Base-by-base conservation (phyloP, 2,888 invertebrate genomes). In the Spisula subtruncata region DNA sequence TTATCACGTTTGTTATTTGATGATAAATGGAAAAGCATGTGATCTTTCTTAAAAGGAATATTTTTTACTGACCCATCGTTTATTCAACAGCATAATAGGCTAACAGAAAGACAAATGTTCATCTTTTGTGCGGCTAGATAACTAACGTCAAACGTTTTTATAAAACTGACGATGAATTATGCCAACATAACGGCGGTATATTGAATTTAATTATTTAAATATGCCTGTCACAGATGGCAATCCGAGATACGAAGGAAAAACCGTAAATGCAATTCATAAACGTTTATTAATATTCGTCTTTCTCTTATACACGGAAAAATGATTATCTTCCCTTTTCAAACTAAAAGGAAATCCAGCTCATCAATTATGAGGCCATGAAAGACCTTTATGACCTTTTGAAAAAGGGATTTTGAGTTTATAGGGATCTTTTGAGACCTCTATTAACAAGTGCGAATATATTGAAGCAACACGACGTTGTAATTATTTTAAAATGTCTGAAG, bases 121-220 rank as follows among this genome's bases (percentile, higher is more conserved):
- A 46, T 48, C 46, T 46, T 48, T 81, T 81, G 46, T 81, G 8
- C 20, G 25, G 20, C 81, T 35, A 85, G 75, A 54, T 85, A 79
- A 51, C 56, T 35, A 85, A 32, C 54, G 85, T 54, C 80, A 85
- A 25, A 35, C 41, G 41, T 2, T 29, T 85, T 75, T 25, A 35
- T 54, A 56, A 79, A 79, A 51, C 35, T 12, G 46, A 32, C 41
- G 41, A 85, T 85, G 85, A 85, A 85, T 80, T 80, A 85, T 85
- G 54, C 32, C 35, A 32, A 32, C 0, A 80, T 85, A 80, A 85
- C 85, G 85, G 85, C 71, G 6, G 14, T 84, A 20, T 32, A 84
- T 75, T 71, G 84, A 51, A 18, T 75, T 84, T 75, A 51, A 75
- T 48, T 16, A 75, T 75, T 51, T 51, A 66, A 71, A 75, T 75